These are phyloP conservation scores for Geotrupes spiniger DNA, from an alignment of 2,888 invertebrate species.

Conservation along the genomic window DNA sequence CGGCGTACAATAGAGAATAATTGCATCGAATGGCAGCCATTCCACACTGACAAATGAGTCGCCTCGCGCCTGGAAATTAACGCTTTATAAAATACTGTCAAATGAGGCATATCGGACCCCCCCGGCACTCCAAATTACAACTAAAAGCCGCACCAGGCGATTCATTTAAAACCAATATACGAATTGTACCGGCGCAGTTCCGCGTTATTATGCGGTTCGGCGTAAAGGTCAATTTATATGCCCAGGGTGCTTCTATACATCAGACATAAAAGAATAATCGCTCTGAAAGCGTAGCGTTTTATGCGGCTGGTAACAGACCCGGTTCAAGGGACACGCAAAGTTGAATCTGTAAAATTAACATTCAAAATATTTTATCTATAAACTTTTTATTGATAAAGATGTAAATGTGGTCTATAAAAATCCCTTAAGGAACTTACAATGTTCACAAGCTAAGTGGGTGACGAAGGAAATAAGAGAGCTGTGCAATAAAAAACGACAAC, in stretches of 20 bases:
- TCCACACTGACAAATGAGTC: constrained; percentile 37
- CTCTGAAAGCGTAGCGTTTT: constrained; percentile 28
- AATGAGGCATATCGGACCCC: constrained; percentile 26
- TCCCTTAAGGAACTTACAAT: no score
- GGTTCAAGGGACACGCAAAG: no score
- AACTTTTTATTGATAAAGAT: no score
- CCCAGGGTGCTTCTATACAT: constrained; percentile 25
- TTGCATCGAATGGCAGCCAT: constrained; percentile 39
- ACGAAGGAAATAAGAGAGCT: no score
- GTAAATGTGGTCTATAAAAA: no score
- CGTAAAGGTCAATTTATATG: constrained; percentile 27
- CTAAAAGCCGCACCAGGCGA: constrained; percentile 27
- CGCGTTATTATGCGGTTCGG: constrained; percentile 20
- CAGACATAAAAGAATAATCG: constrained; percentile 30
- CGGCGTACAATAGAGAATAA: constrained; percentile 40
- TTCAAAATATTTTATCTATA: no score
- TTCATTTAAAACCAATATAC: constrained; percentile 25
- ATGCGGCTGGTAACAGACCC: constrained; percentile 14
- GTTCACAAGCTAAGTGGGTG: no score
- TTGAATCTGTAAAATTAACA: no score
- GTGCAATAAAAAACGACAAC: no score
- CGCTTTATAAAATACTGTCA: constrained; percentile 35
- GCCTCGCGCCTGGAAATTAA: constrained; percentile 33
- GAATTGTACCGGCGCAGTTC: constrained; percentile 17
- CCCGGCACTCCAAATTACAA: constrained; percentile 27